Base-by-base conservation (phyloP, 64 coral and sea anemone species). In the Pocillopora damicornis region DNA sequence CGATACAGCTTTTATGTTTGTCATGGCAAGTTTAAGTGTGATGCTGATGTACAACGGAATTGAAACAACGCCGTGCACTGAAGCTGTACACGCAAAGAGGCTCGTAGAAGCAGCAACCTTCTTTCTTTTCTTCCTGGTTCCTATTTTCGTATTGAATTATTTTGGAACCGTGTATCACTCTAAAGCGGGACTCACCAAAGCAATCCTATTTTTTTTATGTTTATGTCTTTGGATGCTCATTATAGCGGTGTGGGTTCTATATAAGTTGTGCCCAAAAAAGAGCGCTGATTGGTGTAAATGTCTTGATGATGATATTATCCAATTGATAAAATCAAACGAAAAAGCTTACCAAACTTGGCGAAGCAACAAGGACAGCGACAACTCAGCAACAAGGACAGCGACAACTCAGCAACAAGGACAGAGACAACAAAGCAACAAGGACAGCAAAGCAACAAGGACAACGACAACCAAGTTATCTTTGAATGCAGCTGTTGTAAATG, bases 1-100 rank as follows among this genome's bases (percentile, higher is more conserved):
- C 34, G 95, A 98, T 51, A 75, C 83, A 18, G 83, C 91, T 0
- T 98, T 98, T 60, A 93, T 98, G 95, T 93, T 98, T 64, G 76
- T 90, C 1, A 93, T 86, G 6, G 63, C 73, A 16, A 90, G 90
- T 17, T 56, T 96, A 17, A 80, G 76, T 4, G 76, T 96, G 6
- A 66, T 96, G 12, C 76, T 89, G 9, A 11, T 93, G 25, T 88
- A 81, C 37, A 98, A 98, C 56, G 87, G 87, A 15, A 69, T 89
- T 2, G 56, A 81, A n/a, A n/a, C 25, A 58, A 59, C 57, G 30
- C 13, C 25, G 35, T 76, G 78, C 11, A 13, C 38, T 11, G 20
- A 22, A 59, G 66, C 76, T 5, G 22, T 51, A 4, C 3, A 23
- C 1, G 38, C 22, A 2, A 58, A 75, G 15, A 56, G 79, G 16